A percentile compares a stretch with the other conserved stretches of the same genome.
Evolutionary conservation across 2,797 vertebrate species (phyloP).

Genomic region (Pseudomugil tenellus): DNA sequence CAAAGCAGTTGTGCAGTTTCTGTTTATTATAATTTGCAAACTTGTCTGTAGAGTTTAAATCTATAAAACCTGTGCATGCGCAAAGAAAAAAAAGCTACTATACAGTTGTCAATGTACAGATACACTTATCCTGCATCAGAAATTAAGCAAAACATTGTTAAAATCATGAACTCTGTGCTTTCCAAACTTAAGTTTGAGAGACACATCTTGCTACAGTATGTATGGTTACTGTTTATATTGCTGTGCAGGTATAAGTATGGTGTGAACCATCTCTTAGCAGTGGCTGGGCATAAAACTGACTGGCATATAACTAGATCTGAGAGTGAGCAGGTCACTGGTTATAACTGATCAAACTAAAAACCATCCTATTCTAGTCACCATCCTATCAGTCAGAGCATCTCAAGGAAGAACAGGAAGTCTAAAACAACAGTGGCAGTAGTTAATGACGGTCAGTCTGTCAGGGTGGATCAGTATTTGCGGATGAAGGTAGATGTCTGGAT

Average conservation of each 20-base stretch:
- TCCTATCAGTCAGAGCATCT: slow-evolving; percentile 1
- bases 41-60: neutral
- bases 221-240: neutral
- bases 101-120: neutral
- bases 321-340: neutral
- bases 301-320: neutral
- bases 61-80: neutral
- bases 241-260: neutral
- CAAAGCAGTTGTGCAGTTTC: neutral
- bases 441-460: slow-evolving; percentile 53
- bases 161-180: neutral
- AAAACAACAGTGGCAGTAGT: slow-evolving; percentile 32
- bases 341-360: slow-evolving; percentile 14
- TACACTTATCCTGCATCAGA: neutral
- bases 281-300: neutral
- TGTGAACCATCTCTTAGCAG: neutral
- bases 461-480: slow-evolving; percentile 50
- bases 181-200: neutral
- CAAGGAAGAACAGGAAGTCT: slow-evolving; percentile 2
- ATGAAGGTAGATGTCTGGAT: slow-evolving; percentile 59
- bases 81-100: neutral
- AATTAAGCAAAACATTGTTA: neutral
- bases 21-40: neutral
- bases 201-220: neutral
- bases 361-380: slow-evolving; percentile 4